Evolutionary conservation across 2,888 invertebrate species (phyloP).

Genomic region (Euzetes globulus): DNA sequence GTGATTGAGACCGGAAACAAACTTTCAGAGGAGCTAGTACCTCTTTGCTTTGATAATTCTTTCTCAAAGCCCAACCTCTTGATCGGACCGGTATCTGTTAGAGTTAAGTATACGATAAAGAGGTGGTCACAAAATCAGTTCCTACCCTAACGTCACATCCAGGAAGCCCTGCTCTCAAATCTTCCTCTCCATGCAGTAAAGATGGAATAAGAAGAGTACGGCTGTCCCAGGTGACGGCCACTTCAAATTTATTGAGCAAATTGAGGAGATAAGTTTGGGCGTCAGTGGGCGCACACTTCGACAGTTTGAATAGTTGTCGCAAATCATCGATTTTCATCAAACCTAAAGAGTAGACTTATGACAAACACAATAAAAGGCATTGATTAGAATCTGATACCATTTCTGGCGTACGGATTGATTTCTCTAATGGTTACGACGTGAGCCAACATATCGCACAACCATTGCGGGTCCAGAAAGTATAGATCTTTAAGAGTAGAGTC

Average conservation of each 20-base stretch:
- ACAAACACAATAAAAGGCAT: background rate
- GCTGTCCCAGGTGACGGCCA: slow-evolving; percentile 92
- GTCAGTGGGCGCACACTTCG: slow-evolving; percentile 61
- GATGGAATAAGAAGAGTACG: slow-evolving; percentile 84
- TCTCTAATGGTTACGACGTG: slow-evolving; percentile 95
- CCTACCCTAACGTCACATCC: slow-evolving; percentile 47
- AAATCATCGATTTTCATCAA: slow-evolving; percentile 90
- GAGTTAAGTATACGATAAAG: slow-evolving; percentile 1
- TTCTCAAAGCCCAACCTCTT: slow-evolving; percentile 59
- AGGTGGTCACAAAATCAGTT: slow-evolving; percentile 26
- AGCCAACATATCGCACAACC: slow-evolving; percentile 95
- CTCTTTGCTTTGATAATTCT: slow-evolving; percentile 32
- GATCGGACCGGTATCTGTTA: slow-evolving; percentile 57
- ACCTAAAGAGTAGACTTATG: slow-evolving; percentile 49
- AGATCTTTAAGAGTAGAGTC: slow-evolving; percentile 87
- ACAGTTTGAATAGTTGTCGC: slow-evolving; percentile 83
- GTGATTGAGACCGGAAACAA: slow-evolving; percentile 23
- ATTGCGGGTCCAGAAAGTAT: slow-evolving; percentile 94
- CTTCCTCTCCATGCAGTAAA: slow-evolving; percentile 59
- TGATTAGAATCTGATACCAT: slow-evolving; percentile 53
- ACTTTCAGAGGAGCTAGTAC: background rate
- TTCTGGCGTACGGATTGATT: slow-evolving; percentile 87
- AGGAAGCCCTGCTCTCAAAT: slow-evolving; percentile 43
- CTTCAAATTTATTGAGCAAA: slow-evolving; percentile 90
- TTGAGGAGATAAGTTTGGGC: slow-evolving; percentile 75